Conservation (phyloP, 2,888 invertebrate genomes). For the Drosophila vallismaia region DNA sequence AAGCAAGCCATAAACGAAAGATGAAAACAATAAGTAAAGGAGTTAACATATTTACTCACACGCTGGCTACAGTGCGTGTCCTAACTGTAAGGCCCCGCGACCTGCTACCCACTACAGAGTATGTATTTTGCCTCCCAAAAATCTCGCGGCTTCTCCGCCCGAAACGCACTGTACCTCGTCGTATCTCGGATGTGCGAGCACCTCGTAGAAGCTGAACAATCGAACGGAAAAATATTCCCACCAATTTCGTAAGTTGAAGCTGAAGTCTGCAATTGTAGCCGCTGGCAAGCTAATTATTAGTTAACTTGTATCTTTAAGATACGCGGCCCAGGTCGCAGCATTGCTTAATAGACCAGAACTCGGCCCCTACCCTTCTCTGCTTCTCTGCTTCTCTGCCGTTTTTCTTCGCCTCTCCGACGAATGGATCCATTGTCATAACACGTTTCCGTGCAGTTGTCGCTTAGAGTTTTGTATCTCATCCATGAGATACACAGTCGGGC, state of each 20-base stretch:
- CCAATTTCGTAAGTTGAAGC: constrained; percentile 68
- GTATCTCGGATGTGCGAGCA: neutral
- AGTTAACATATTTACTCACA: constrained; percentile 49
- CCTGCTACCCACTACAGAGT: no score
- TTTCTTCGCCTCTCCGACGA: no score
- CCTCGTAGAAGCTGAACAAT: constrained; percentile 38
- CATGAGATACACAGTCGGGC: constrained; percentile 44
- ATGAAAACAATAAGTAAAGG: constrained; percentile 74
- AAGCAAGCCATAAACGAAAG: constrained; percentile 68
- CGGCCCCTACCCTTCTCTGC: constrained; percentile 1
- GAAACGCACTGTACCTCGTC: constrained; percentile 9
- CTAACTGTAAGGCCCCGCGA: neutral
- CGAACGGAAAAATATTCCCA: constrained; percentile 49
- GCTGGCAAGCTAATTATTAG: constrained; percentile 72
- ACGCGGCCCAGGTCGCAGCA: constrained; percentile 55
- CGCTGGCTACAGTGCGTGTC: constrained; percentile 41
- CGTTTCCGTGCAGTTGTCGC: constrained; percentile 52
- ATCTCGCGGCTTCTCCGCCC: neutral
- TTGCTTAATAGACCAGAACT: constrained; percentile 76
- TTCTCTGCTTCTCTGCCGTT: no score
- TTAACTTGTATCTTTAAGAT: constrained; percentile 79
- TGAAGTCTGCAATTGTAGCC: constrained; percentile 65
- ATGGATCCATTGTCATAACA: constrained; percentile 71
- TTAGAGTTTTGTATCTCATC: constrained; percentile 61
- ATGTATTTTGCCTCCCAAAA: no score